phyloP scores from a whole-genome alignment of 2,797 vertebrate genomes.

The Microcaecilia unicolor region DNA sequence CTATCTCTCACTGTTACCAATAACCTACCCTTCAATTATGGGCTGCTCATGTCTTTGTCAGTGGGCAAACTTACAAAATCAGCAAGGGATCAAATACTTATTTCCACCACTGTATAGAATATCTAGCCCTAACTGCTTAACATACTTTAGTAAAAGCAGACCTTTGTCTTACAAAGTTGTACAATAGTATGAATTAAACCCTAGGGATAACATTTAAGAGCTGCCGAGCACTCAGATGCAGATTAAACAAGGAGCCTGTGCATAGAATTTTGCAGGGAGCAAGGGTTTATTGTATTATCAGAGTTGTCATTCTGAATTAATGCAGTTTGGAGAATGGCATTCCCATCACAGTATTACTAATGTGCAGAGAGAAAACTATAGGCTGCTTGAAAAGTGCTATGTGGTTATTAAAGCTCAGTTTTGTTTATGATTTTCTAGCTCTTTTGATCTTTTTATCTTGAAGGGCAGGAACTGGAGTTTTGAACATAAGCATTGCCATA shows the following conservation, averaged over 20 bases:
- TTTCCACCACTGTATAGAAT: too few relatives aligned
- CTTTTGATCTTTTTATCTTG: conserved; percentile 5
- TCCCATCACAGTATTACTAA: conserved; percentile 1
- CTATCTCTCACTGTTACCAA: too few relatives aligned
- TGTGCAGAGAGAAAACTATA: conserved; percentile 17
- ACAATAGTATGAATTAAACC: conserved; percentile 18
- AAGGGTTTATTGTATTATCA: conserved; percentile 20
- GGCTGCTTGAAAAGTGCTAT: conserved; percentile 11
- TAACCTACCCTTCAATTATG: too few relatives aligned
- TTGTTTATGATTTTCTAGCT: conserved; percentile 12
- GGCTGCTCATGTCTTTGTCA: too few relatives aligned
- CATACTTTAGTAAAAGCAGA: too few relatives aligned
- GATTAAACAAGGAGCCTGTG: conserved; percentile 26
- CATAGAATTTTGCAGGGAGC: conserved; percentile 42
- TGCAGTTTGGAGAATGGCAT: conserved; percentile 30
- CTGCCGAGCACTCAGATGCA: conserved; percentile 26
- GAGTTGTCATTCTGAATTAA: conserved; percentile 25
- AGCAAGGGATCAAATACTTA: too few relatives aligned
- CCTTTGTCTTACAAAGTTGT: neutral
- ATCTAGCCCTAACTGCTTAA: too few relatives aligned
- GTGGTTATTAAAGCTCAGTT: conserved; percentile 26
- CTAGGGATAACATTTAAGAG: conserved; percentile 15
- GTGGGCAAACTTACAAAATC: too few relatives aligned
- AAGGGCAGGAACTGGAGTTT: conserved; percentile 7
- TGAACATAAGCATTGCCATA: too few relatives aligned